Conservation (phyloP, 2,797 vertebrate genomes). For the Sebastes itinus region DNA sequence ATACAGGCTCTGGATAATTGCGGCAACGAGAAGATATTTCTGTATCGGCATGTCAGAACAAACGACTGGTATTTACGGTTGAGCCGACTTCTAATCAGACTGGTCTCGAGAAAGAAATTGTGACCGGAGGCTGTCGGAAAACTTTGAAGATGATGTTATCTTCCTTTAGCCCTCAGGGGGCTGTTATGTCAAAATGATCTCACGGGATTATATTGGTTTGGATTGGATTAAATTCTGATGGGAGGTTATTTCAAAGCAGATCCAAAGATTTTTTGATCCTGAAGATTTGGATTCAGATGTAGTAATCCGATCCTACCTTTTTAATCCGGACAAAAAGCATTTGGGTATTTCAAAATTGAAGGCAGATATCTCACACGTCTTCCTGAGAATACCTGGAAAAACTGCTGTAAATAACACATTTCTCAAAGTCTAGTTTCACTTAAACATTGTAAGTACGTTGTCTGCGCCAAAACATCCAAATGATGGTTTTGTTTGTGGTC, state of each 20-base stretch:
- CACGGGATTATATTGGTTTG: background rate
- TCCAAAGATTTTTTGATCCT: too few species aligned
- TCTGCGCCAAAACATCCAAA: background rate
- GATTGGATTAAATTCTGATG: background rate
- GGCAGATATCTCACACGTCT: background rate
- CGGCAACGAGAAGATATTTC: background rate
- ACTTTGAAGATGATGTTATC: slow-evolving; percentile 3
- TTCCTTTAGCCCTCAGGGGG: background rate
- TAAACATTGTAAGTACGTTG: background rate
- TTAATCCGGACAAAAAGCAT: background rate
- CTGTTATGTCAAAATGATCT: background rate
- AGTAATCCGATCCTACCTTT: background rate
- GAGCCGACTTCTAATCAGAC: background rate
- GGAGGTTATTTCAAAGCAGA: background rate
- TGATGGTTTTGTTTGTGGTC: too few species aligned
- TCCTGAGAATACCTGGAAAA: background rate
- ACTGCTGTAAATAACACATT: background rate
- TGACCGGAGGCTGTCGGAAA: slow-evolving; percentile 9
- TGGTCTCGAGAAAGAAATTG: background rate
- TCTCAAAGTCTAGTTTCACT: background rate
- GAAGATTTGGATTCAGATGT: background rate
- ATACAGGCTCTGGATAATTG: background rate
- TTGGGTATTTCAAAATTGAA: background rate
- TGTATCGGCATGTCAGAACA: background rate
- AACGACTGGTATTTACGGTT: background rate